These are phyloP conservation scores for Scaptomyza flava DNA, from an alignment of 2,888 invertebrate species.

Conservation along the genomic window DNA sequence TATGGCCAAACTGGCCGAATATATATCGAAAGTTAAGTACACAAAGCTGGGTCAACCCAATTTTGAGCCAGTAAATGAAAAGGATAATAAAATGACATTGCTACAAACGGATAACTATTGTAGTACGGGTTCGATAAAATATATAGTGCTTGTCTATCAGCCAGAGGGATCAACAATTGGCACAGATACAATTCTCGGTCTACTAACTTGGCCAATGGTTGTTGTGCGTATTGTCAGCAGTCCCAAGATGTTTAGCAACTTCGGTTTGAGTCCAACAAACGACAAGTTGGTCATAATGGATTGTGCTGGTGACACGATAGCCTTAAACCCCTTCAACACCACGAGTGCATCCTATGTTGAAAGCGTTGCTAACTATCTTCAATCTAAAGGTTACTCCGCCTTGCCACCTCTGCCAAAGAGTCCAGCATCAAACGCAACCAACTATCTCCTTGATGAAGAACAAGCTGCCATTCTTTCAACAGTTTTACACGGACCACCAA, in stretches of 20 bases:
- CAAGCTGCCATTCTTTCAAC: constrained; percentile 38
- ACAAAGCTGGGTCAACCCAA: constrained; percentile 4
- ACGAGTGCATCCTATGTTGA: constrained; percentile 26
- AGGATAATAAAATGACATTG: neutral
- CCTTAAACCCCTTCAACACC: constrained; percentile 1
- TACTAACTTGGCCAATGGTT: constrained; percentile 43
- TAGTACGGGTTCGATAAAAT: neutral
- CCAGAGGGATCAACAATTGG: constrained; percentile 47
- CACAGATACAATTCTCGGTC: constrained; percentile 44
- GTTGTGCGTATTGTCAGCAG: constrained; percentile 39
- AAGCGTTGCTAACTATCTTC: constrained; percentile 27
- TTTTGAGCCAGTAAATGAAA: constrained; percentile 23
- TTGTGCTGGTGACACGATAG: neutral
- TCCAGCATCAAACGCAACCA: neutral
- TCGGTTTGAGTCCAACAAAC: neutral
- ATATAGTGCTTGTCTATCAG: constrained; percentile 44
- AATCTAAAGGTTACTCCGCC: neutral
- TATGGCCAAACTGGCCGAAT: neutral
- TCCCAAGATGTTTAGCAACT: constrained; percentile 4
- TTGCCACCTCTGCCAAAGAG: constrained; percentile 6
- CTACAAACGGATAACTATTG: neutral
- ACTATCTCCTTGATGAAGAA: constrained; percentile 30
- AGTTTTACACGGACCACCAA: constrained; percentile 25
- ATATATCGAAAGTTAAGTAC: constrained; percentile 27
- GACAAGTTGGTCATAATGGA: constrained; percentile 31